A percentile compares a stretch with the other conserved stretches of the same genome.
These are phyloP conservation scores for Apis florea DNA, from an alignment of 1,140 invertebrate genomes.

Conservation along the genomic window DNA sequence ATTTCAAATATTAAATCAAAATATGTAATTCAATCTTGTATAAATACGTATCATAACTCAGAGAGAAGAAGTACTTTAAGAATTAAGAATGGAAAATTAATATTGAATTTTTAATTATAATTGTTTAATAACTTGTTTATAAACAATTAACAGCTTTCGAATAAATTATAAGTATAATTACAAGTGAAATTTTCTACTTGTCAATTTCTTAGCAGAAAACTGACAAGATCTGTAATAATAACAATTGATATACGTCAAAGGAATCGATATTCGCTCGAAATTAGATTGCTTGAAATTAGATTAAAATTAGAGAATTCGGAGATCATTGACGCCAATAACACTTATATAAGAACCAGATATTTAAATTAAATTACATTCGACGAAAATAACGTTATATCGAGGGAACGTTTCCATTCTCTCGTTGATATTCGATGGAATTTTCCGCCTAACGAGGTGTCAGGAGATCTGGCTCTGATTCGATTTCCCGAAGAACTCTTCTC, in stretches of 20 bases:
- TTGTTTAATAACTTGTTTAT: no score
- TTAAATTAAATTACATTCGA: conserved; percentile 40
- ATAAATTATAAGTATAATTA: background rate
- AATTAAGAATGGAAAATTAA: no score
- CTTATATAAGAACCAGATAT: conserved; percentile 3
- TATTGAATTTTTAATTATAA: no score
- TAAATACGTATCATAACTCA: no score
- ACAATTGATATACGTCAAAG: background rate
- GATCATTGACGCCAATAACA: background rate
- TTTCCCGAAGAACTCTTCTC: conserved; percentile 64
- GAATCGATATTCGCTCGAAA: background rate
- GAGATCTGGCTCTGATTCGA: conserved; percentile 57
- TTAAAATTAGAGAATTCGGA: background rate
- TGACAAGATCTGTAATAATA: background rate
- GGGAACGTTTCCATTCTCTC: conserved; percentile 53
- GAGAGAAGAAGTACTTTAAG: no score
- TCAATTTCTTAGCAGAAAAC: background rate
- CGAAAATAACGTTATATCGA: conserved; percentile 50
- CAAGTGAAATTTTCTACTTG: background rate
- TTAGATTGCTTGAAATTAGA: background rate
- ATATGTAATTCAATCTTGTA: no score
- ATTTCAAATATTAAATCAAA: no score
- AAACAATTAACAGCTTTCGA: no score
- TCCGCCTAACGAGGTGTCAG: conserved; percentile 64
- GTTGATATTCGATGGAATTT: conserved; percentile 63